phyloP scores from a whole-genome alignment of 2,888 invertebrate species.

The Philhelius pedissequus region DNA sequence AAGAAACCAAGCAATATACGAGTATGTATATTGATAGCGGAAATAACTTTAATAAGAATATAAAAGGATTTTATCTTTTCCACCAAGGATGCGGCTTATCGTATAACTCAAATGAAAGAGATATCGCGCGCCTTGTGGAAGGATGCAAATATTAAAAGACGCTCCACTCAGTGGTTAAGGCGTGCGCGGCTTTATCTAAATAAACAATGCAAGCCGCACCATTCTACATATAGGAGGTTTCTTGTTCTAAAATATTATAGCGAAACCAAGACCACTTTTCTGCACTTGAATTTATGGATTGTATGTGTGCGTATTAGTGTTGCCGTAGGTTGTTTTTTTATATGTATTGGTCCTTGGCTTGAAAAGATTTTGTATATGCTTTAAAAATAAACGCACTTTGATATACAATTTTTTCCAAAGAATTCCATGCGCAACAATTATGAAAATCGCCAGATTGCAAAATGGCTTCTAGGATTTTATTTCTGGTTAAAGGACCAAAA shows the following conservation, averaged over 20 bases:
- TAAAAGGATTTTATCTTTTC: constrained; percentile 38
- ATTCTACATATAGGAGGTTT: constrained; percentile 12
- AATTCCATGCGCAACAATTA: too few species aligned
- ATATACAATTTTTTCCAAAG: too few species aligned
- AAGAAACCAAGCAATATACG: too few species aligned
- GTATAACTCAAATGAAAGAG: not conserved
- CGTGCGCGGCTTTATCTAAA: constrained; percentile 42
- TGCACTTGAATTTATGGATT: too few species aligned
- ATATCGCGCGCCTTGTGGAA: not conserved
- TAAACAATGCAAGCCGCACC: constrained; percentile 24
- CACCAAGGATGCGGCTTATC: not conserved
- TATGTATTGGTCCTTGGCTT: too few species aligned
- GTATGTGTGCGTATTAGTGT: too few species aligned
- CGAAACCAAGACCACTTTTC: not conserved
- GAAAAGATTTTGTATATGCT: too few species aligned
- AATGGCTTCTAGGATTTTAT: too few species aligned
- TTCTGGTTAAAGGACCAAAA: too few species aligned
- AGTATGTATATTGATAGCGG: not conserved
- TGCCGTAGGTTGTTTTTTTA: too few species aligned
- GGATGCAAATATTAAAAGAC: not conserved
- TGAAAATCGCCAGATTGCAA: too few species aligned
- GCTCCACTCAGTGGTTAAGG: not conserved
- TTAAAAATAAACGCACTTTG: too few species aligned
- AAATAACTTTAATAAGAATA: constrained; percentile 15
- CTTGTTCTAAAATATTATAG: not conserved